Base-by-base conservation (phyloP, 92 coral and sea anemone genomes). In the Epizoanthus fatuus region DNA sequence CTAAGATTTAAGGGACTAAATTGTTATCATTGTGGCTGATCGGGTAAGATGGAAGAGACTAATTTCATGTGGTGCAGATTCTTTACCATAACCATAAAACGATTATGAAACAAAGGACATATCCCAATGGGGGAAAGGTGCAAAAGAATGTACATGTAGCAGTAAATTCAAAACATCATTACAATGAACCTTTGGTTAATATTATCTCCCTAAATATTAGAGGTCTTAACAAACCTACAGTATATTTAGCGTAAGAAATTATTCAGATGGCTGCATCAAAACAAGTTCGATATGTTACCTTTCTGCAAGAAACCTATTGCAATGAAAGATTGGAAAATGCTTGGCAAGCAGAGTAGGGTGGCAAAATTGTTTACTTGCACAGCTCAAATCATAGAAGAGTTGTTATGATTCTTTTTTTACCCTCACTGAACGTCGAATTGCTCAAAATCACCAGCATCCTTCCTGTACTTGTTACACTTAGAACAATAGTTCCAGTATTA, bases 401-500 rank as follows among this genome's bases (percentile, higher is more conserved):
- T 59, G 29, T 1, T 17, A 59, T 59, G 32, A 59, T n/a, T 59
- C 11, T 59, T 0, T 59, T 44, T 44, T 2, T 0, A 44, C 47
- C 47, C 2, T 44, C 8, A 44, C 8, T 44, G 2, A 44, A 44
- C 47, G 1, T 44, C 47, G 0, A 4, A 44, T 44, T 44, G 35
- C 35, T 2, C 35, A 29, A 29, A 2, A 29, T 29, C 35, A 29
- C 35, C 87, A 84, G 3, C 87, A 84, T 37, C 87, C 4, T 40
- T 40, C 44, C 5, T 3, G 44, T 5, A 40, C 44, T 3, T 64
- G 79, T 9, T 82, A 12, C 57, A 64, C 79, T 35, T 83, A 69
- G 80, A 45, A 55, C 37, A 62, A 72, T 47, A 5, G 58, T 64
- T 81, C 86, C 7, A 76, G 86, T 7, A 81, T 22, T 22, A 22